Evolutionary conservation across 2,113 vertebrate genomes (phyloP).

Genomic region (Dasyprocta punctata): DNA sequence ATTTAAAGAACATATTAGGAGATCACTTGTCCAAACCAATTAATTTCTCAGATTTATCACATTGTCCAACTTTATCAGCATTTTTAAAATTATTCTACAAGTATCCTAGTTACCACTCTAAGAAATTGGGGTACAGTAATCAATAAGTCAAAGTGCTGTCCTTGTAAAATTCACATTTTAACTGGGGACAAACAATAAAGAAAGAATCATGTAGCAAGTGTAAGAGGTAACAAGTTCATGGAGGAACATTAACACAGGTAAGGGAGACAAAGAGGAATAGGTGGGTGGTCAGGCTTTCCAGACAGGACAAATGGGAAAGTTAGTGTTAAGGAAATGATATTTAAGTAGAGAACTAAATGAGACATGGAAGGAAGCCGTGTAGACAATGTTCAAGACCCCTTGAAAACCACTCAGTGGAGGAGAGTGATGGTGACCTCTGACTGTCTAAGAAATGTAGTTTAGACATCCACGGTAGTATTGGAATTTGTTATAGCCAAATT

Average conservation of each 20-base stretch:
- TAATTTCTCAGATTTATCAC: neutral
- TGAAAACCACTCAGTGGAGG: neutral
- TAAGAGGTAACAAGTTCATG: neutral
- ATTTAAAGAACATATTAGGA: neutral
- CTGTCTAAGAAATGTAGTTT: neutral
- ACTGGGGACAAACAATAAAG: neutral
- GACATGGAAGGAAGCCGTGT: neutral
- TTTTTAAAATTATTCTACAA: neutral
- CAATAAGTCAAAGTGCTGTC: neutral
- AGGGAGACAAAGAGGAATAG: neutral
- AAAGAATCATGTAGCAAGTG: neutral
- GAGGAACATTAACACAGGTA: neutral
- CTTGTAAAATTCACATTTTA: neutral
- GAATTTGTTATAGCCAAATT: neutral
- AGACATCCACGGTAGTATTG: neutral
- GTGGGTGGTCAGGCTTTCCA: neutral
- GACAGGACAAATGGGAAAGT: neutral
- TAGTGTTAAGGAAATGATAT: neutral
- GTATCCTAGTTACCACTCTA: neutral
- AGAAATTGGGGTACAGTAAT: neutral
- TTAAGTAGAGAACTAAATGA: neutral
- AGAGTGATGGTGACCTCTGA: neutral
- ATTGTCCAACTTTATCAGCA: neutral
- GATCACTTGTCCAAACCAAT: neutral
- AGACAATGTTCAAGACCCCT: neutral